Evolutionary conservation across 2,113 vertebrate species (phyloP).

Genomic region (Melierax canorus): DNA sequence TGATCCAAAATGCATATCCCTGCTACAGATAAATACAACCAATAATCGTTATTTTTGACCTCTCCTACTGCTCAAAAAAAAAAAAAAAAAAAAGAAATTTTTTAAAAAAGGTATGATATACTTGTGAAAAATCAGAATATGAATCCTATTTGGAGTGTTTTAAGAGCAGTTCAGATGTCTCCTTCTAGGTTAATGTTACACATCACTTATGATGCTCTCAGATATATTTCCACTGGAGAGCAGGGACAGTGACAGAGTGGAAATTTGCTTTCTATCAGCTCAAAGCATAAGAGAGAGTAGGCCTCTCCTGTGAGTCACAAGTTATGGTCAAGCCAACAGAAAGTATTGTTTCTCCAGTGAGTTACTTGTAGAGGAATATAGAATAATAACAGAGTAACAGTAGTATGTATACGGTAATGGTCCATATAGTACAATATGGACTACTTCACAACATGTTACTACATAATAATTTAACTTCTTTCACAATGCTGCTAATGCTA

Average conservation of each 20-base stretch:
- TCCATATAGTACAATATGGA: not conserved
- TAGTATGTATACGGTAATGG: not conserved
- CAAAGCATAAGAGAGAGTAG: too few relatives aligned
- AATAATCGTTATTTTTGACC: not conserved
- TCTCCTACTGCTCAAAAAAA: not conserved
- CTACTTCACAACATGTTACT: not conserved
- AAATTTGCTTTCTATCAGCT: not conserved
- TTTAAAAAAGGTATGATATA: not conserved
- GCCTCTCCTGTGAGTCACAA: not conserved
- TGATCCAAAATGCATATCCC: not conserved
- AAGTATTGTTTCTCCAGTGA: not conserved
- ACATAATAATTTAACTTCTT: not conserved
- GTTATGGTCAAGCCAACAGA: not conserved
- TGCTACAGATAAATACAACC: not conserved
- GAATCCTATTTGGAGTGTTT: not conserved
- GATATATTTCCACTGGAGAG: not conserved
- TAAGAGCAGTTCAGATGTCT: not conserved
- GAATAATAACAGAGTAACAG: not conserved
- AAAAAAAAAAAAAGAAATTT: not conserved
- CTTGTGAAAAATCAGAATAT: not conserved
- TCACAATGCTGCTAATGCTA: not conserved
- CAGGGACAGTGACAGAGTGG: not conserved
- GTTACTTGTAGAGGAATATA: not conserved
- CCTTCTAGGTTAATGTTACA: not conserved
- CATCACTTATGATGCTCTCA: not conserved